phyloP scores from a whole-genome alignment of 2,797 vertebrate genomes.

The Typhlichthys eigenmanni region DNA sequence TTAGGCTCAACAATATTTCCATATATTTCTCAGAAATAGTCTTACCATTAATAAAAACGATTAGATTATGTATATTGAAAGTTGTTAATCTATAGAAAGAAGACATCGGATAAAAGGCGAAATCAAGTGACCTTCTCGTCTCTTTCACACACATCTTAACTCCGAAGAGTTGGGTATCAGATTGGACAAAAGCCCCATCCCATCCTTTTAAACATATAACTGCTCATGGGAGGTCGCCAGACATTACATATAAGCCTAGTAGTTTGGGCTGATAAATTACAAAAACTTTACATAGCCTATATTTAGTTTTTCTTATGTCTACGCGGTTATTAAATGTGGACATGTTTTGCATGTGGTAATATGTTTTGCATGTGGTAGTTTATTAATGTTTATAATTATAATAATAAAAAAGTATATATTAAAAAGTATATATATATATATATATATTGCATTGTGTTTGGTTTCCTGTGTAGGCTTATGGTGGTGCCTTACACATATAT shows the following conservation, averaged over 20 bases:
- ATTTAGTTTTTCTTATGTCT: not conserved
- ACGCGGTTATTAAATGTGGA: not conserved
- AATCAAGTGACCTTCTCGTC: slow-evolving; percentile 94
- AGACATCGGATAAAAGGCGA: slow-evolving; percentile 93
- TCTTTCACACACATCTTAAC: slow-evolving; percentile 95
- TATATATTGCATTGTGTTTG: too few species aligned
- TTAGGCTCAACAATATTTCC: slow-evolving; percentile 66
- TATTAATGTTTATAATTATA: too few species aligned
- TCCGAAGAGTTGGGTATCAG: slow-evolving; percentile 89
- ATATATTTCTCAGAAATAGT: slow-evolving; percentile 79
- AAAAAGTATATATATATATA: too few species aligned
- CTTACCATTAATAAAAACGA: slow-evolving; percentile 90
- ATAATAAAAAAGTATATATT: too few species aligned
- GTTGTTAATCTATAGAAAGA: slow-evolving; percentile 93
- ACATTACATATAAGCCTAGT: not conserved
- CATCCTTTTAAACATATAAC: slow-evolving; percentile 83
- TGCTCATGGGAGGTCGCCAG: slow-evolving; percentile 54
- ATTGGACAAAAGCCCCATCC: slow-evolving; percentile 85
- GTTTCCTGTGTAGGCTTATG: too few species aligned
- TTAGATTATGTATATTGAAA: slow-evolving; percentile 96
- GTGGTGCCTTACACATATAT: too few species aligned
- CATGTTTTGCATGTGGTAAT: not conserved
- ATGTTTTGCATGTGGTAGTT: not conserved
- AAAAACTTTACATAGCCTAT: slow-evolving; percentile 11
- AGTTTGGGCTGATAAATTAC: slow-evolving; percentile 33